Conservation (phyloP, 2,888 invertebrate genomes). For the Agonopterix arenella region DNA sequence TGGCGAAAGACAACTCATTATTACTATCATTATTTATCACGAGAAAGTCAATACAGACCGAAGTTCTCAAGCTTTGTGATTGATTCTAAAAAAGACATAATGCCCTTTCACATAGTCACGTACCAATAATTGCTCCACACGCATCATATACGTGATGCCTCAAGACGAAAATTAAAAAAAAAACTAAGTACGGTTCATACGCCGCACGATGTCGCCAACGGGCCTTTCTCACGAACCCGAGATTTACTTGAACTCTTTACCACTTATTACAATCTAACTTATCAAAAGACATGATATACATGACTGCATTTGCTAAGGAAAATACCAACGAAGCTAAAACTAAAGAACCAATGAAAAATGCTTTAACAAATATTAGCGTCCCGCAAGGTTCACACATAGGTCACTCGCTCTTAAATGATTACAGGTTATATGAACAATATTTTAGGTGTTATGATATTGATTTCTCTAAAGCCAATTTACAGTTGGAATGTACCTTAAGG, state of each 20-base stretch:
- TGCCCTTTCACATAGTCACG: slow-evolving; percentile 12
- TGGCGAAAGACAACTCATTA: too few relatives aligned
- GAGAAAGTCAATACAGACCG: too few relatives aligned
- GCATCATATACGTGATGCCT: slow-evolving; percentile 26
- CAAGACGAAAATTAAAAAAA: slow-evolving; percentile 9
- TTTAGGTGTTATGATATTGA: slow-evolving; percentile 51
- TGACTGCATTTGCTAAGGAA: slow-evolving; percentile 1
- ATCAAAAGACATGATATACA: background rate
- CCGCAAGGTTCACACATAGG: slow-evolving; percentile 14
- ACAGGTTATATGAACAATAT: slow-evolving; percentile 46
- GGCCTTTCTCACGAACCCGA: slow-evolving; percentile 53
- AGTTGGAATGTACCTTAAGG: slow-evolving; percentile 32
- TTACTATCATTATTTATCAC: too few relatives aligned
- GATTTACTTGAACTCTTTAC: slow-evolving; percentile 18
- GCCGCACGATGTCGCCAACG: slow-evolving; percentile 39
- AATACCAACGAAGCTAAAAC: slow-evolving; percentile 10
- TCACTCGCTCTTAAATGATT: slow-evolving; percentile 29
- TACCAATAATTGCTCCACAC: slow-evolving; percentile 12
- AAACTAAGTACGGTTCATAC: slow-evolving; percentile 7
- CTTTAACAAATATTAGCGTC: background rate
- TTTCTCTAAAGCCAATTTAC: slow-evolving; percentile 48
- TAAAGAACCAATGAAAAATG: background rate
- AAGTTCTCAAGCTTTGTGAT: background rate
- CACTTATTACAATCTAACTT: background rate
- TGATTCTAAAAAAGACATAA: slow-evolving; percentile 5